Conservation (phyloP, 2,888 invertebrate species). For the Yponomeuta evonymella region DNA sequence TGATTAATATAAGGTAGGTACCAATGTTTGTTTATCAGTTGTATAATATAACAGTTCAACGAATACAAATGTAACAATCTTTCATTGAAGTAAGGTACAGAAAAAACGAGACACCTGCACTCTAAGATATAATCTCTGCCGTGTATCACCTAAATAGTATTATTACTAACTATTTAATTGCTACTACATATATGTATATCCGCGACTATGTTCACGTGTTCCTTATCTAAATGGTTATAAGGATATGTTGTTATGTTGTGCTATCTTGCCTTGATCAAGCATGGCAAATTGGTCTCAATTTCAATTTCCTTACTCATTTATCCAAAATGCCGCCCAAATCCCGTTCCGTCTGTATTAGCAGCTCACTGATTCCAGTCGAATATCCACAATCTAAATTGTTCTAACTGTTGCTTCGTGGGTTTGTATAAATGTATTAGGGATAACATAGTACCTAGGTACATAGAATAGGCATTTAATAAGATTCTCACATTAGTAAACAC, state of each 20-base stretch:
- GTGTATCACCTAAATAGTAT: no score
- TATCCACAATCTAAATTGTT: no score
- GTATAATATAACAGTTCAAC: background rate
- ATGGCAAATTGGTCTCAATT: no score
- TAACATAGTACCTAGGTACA: background rate
- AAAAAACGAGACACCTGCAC: background rate
- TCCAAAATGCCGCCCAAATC: no score
- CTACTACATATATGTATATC: background rate
- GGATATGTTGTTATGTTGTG: background rate
- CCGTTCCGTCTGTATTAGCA: no score
- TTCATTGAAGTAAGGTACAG: background rate
- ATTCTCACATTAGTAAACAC: conserved; percentile 46
- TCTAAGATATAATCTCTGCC: background rate
- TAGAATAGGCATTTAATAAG: conserved; percentile 25
- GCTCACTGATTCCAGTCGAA: no score
- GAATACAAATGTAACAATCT: background rate
- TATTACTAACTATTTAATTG: background rate
- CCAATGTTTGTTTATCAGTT: background rate
- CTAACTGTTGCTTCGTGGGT: no score
- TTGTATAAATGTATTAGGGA: no score
- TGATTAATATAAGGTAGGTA: background rate
- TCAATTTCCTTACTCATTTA: no score
- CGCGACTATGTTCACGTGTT: background rate
- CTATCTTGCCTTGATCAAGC: no score
- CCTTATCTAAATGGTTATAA: background rate